Evolutionary conservation across 2,888 invertebrate species (phyloP).

Genomic region (Neoitamus cyanurus): DNA sequence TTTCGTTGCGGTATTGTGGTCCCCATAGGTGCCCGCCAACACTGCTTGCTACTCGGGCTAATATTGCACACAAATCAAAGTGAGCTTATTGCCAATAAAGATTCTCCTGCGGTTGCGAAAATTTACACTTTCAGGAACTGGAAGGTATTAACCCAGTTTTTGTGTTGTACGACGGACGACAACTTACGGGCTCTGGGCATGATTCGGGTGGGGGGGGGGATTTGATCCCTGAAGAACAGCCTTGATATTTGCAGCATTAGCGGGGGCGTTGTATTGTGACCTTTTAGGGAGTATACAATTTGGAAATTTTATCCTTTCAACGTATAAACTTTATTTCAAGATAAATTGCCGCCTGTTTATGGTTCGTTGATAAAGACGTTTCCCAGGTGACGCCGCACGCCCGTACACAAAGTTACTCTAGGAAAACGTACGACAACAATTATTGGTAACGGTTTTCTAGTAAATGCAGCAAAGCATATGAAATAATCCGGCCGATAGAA

Average conservation of each 20-base stretch:
- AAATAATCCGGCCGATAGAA: too few relatives aligned
- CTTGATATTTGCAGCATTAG: background rate
- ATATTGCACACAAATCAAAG: background rate
- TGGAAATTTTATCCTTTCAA: background rate
- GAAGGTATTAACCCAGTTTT: background rate
- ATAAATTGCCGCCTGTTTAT: background rate
- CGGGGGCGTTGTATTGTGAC: background rate
- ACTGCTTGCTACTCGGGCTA: background rate
- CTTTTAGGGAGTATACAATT: background rate
- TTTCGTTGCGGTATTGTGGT: background rate
- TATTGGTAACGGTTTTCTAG: too few relatives aligned
- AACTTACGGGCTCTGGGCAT: background rate
- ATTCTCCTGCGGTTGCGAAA: background rate
- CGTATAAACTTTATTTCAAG: background rate
- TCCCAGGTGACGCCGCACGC: background rate
- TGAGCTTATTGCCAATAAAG: background rate
- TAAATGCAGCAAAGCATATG: too few relatives aligned
- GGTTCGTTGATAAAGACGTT: background rate
- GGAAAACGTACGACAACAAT: too few relatives aligned
- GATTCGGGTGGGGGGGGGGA: background rate
- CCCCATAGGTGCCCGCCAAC: background rate
- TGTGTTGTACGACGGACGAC: background rate
- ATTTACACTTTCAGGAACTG: background rate
- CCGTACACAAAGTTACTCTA: background rate
- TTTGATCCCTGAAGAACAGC: background rate